A percentile compares a stretch with the other conserved stretches of the same genome.
These are phyloP conservation scores for Pteruthius melanotis DNA, from an alignment of 2,113 vertebrate species.

Conservation along the genomic window DNA sequence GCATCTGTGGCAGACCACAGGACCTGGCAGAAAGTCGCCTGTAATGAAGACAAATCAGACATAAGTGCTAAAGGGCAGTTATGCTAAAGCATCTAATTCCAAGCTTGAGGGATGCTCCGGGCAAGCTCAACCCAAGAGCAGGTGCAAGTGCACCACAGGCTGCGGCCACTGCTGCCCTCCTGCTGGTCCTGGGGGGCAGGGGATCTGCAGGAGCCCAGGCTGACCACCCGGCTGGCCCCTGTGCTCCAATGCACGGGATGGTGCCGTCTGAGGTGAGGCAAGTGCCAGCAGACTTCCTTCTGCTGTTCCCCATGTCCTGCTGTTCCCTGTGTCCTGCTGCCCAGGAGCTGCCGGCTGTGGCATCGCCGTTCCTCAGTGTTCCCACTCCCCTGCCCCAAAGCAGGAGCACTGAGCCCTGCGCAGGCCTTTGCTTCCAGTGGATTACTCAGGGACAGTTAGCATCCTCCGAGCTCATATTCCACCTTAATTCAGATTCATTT, in stretches of 20 bases:
- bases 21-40: background rate
- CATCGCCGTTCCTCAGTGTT: background rate
- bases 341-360: background rate
- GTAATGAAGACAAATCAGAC: background rate
- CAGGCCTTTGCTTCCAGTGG: background rate
- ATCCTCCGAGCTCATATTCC: accelerated
- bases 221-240: background rate
- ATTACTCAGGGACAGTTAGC: background rate
- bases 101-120: background rate
- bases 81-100: background rate
- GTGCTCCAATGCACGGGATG: accelerated
- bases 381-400: background rate
- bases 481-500: background rate
- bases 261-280: accelerated
- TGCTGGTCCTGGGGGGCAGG: background rate
- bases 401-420: background rate
- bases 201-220: background rate
- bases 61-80: background rate
- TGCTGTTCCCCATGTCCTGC: background rate
- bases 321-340: background rate
- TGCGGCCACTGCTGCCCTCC: background rate
- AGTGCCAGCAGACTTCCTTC: background rate
- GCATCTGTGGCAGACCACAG: conserved; percentile 3
- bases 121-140: background rate
- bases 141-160: background rate